Percentiles rank a stretch among this genome's conserved stretches.
Evolutionary conservation across 2,113 vertebrate genomes (phyloP).

Genomic region (Alethe diademata): DNA sequence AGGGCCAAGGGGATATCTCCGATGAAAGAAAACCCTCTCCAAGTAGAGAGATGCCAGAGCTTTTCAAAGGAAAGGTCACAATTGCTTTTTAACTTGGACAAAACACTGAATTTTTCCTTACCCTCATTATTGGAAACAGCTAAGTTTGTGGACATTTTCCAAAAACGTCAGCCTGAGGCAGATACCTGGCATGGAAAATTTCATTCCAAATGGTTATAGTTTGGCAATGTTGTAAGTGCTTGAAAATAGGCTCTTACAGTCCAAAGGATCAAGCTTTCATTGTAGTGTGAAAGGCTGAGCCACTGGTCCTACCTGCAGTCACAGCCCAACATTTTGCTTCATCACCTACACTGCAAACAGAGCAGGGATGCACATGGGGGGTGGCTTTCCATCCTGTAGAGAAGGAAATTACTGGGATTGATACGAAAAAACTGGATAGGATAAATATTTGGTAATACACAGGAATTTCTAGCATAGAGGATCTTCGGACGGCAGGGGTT

Average conservation of each 20-base stretch:
- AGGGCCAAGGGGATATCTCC: background rate
- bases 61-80: slow-evolving; percentile 58
- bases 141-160: slow-evolving; percentile 46
- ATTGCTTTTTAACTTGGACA: slow-evolving; percentile 54
- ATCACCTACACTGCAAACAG: background rate
- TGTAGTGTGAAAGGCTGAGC: background rate
- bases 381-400: background rate
- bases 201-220: slow-evolving; percentile 54
- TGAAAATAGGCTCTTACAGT: background rate
- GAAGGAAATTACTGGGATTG: background rate
- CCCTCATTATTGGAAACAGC: slow-evolving; percentile 47
- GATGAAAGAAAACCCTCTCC: slow-evolving; percentile 20
- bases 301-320: background rate
- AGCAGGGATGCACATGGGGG: background rate
- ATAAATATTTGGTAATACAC: background rate
- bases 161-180: slow-evolving; percentile 50
- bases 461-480: background rate
- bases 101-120: slow-evolving; percentile 61
- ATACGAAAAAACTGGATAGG: background rate
- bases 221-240: background rate
- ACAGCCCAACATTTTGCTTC: background rate
- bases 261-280: background rate
- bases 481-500: fast-evolving
- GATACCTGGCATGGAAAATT: slow-evolving; percentile 64
- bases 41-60: slow-evolving; percentile 11